Conservation (phyloP, 2,113 vertebrate species). For the Dipodomys stephensi region DNA sequence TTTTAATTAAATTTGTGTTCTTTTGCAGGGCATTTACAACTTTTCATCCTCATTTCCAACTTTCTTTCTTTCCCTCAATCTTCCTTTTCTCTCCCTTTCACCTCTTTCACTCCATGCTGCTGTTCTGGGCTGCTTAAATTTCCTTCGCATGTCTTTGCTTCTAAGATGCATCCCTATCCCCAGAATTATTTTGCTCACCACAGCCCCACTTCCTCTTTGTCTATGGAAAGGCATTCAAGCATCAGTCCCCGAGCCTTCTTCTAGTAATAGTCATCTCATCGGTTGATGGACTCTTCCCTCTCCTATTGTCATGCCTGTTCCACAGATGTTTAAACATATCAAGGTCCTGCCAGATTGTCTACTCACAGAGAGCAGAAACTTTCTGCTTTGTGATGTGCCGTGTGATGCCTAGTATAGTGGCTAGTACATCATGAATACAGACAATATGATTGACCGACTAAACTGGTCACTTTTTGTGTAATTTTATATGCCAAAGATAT, state of each 20-base stretch:
- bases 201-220: neutral
- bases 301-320: neutral
- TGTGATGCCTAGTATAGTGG: neutral
- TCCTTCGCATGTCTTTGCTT: neutral
- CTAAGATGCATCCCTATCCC: neutral
- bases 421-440: neutral
- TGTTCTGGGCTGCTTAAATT: neutral
- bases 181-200: neutral
- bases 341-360: neutral
- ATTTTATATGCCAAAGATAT: neutral
- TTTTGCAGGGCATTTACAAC: neutral
- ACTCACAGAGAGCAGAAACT: neutral
- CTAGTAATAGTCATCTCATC: neutral
- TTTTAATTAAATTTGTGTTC: neutral
- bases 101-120: neutral
- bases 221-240: neutral
- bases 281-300: neutral
- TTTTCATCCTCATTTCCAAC: neutral
- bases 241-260: too few species aligned
- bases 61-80: neutral
- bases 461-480: neutral
- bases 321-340: neutral
- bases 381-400: neutral
- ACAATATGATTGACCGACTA: neutral
- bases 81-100: neutral